Base-by-base conservation (phyloP, 2,797 vertebrate species). In the Taeniopygia guttata region DNA sequence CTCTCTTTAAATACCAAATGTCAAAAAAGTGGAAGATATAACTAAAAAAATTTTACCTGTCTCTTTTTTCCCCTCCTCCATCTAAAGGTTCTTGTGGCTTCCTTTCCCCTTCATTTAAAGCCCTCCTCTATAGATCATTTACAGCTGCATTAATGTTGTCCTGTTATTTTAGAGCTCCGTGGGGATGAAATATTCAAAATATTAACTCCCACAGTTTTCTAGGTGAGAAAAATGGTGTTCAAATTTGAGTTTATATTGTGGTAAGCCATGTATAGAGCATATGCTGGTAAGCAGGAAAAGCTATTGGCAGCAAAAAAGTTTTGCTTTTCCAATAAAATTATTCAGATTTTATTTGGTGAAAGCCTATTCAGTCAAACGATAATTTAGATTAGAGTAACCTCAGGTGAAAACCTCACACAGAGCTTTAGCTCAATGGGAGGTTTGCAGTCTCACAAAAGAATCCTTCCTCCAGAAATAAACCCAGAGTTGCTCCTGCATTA, bases 401-500 rank as follows among this genome's bases (percentile, higher is more conserved):
- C 0, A 3, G 66, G 29, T 90, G 49, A 93, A 94, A 94, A 23
- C 14, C 27, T 69, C 59, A 63, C 25, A 58, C 0, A 63, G 59
- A 84, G 13, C 62, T 94, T 89, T 69, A 81, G 69, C 64, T 81
- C 86, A 93, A 83, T 67, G 56, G 22, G 40, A 88, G 55, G 63
- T 87, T 87, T 94, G 42, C 3, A 8, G 45, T 84, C 79, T 93
- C 82, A 81, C 51, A 88, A 70, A 86, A 34, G 40, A 91, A 42
- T 79, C 51, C 29, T 92, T 87, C 84, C 63, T 94, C 55, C 87
- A 82, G 52, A 91, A 95, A 87, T 93, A 96, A 93, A 88, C 62
- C 11, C 27, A 25, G 67, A 69, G 25, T 48, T 82, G 40, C 27
- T 96, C 48, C 87, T 94, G 67, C 52, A 69, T 84, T 93, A 94